phyloP scores from a whole-genome alignment of 2,888 invertebrate genomes.

The Nipponacmea schrenckii region DNA sequence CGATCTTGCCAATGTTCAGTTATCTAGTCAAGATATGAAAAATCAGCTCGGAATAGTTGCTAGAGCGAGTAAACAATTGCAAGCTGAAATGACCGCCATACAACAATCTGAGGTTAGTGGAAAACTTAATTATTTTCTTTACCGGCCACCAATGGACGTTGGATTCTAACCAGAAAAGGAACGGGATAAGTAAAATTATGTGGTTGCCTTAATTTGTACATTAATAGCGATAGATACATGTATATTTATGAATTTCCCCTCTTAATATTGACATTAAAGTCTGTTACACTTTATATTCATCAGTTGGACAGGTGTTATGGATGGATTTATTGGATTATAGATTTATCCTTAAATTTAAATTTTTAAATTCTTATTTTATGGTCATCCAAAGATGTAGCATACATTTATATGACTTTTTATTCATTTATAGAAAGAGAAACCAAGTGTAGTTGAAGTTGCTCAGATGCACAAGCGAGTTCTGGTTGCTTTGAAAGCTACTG shows the following conservation, averaged over 20 bases:
- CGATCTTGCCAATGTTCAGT: constrained; percentile 24
- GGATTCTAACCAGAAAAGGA: too few relatives aligned
- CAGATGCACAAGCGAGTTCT: constrained; percentile 28
- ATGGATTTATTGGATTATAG: too few relatives aligned
- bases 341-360: too few relatives aligned
- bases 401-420: neutral
- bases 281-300: too few relatives aligned
- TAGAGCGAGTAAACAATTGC: constrained; percentile 23
- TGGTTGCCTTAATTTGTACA: too few relatives aligned
- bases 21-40: constrained; percentile 24
- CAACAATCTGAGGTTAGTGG: constrained; percentile 21
- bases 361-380: too few relatives aligned
- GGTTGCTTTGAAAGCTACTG: constrained; percentile 23
- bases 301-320: too few relatives aligned
- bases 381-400: too few relatives aligned
- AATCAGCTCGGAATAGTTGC: constrained; percentile 23
- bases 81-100: constrained; percentile 15
- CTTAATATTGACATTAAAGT: too few relatives aligned
- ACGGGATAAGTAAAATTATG: too few relatives aligned
- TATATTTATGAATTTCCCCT: too few relatives aligned
- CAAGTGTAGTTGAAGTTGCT: constrained; percentile 26
- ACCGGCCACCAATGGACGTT: neutral
- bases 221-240: too few relatives aligned
- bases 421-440: constrained; percentile 10
- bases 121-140: neutral